Percentiles rank a stretch among this genome's conserved stretches.
Conservation (phyloP, 1,140 invertebrate species). For the Solenopsis invicta region DNA sequence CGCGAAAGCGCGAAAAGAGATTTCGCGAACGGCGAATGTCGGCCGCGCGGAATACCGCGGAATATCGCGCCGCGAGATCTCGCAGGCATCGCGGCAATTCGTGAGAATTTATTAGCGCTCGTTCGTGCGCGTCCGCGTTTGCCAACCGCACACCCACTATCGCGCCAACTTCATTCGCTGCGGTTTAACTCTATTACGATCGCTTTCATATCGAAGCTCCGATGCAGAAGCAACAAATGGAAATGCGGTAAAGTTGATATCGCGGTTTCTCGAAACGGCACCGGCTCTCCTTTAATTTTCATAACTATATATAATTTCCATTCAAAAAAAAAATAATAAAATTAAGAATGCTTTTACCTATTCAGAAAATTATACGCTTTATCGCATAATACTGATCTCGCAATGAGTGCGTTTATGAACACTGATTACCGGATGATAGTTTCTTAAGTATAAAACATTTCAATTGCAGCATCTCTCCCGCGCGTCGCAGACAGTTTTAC, state of each 20-base stretch:
- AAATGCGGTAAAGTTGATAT: background rate
- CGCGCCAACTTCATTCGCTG: background rate
- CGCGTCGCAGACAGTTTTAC: background rate
- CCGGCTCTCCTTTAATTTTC: background rate
- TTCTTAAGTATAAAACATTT: background rate
- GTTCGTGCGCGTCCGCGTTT: background rate
- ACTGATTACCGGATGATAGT: background rate
- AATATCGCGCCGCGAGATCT: background rate
- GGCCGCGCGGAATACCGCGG: slow-evolving; percentile 1
- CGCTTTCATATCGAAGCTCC: background rate
- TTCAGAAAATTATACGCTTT: background rate
- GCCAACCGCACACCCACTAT: background rate
- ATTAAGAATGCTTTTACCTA: background rate
- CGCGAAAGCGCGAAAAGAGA: slow-evolving; percentile 46
- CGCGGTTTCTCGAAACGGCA: background rate
- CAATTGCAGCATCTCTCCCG: background rate
- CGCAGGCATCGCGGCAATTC: slow-evolving; percentile 7
- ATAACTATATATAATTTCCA: background rate
- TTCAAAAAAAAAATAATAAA: background rate
- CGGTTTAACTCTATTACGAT: background rate
- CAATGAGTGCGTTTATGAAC: no score
- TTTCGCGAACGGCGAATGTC: slow-evolving; percentile 26
- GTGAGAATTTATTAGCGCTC: slow-evolving; percentile 3
- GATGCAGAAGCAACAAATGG: background rate
- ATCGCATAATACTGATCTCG: background rate